Conservation (phyloP, 92 coral and sea anemone genomes). For the Parazoanthus darwini region DNA sequence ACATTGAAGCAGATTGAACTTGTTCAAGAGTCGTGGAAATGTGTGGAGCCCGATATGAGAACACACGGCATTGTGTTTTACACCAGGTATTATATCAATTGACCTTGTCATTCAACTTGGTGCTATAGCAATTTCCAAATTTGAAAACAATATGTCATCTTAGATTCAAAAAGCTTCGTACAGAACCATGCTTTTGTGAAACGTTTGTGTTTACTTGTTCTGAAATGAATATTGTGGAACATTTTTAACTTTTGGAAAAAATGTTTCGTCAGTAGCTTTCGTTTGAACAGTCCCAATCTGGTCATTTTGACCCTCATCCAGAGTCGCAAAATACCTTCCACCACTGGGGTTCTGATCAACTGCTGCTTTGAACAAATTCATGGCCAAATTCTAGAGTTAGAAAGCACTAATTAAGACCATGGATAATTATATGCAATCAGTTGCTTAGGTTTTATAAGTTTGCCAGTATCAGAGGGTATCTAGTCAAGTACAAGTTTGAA, state of each 20-base stretch:
- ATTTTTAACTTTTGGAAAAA: neutral
- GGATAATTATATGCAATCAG: too few species aligned
- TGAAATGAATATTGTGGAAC: neutral
- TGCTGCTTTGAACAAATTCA: neutral
- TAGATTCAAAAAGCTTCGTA: neutral
- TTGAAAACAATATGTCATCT: too few species aligned
- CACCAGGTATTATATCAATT: constrained; percentile 25
- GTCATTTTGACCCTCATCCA: neutral
- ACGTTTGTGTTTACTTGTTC: neutral
- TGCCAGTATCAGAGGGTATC: neutral
- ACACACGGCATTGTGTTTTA: constrained; percentile 37
- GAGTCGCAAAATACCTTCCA: neutral
- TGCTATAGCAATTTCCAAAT: neutral
- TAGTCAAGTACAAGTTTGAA: neutral
- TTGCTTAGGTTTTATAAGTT: neutral
- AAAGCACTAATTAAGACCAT: too few species aligned
- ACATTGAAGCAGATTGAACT: constrained; percentile 40
- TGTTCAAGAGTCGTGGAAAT: constrained; percentile 44
- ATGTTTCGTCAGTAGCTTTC: neutral
- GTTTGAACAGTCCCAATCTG: neutral
- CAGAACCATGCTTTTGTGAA: too few species aligned
- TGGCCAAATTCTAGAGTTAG: neutral
- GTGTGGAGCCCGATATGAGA: constrained; percentile 39
- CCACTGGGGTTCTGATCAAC: neutral
- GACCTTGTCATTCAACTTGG: neutral